A percentile compares a stretch with the other conserved stretches of the same genome.
Evolutionary conservation across 2,888 invertebrate species (phyloP).

Genomic region (Tillus elongatus): DNA sequence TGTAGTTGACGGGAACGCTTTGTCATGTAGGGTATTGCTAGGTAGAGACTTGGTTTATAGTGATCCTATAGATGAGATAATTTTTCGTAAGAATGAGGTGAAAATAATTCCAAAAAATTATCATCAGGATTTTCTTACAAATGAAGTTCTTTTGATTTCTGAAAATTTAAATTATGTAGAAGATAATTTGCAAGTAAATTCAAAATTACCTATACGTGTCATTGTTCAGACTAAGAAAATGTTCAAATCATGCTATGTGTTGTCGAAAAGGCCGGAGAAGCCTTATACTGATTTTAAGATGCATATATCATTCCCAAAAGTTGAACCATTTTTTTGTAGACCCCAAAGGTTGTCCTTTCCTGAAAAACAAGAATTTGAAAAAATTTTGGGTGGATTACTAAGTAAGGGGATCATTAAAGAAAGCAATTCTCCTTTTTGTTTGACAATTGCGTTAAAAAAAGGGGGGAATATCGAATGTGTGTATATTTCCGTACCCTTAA

Average conservation of each 20-base stretch:
- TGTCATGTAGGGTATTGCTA: too few species aligned
- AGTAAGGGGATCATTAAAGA: constrained; percentile 23
- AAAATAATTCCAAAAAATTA: too few species aligned
- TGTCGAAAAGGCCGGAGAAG: neutral
- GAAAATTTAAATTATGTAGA: too few species aligned
- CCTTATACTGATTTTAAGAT: constrained; percentile 9
- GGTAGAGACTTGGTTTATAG: too few species aligned
- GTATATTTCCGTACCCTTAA: constrained; percentile 27
- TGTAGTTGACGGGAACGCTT: too few species aligned
- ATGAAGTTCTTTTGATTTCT: too few species aligned
- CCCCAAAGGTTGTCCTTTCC: constrained; percentile 19
- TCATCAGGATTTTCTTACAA: too few species aligned
- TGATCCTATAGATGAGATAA: too few species aligned
- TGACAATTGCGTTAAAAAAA: constrained; percentile 24
- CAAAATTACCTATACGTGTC: too few species aligned
- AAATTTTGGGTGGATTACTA: constrained; percentile 19
- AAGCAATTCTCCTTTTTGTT: constrained; percentile 26
- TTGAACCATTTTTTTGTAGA: constrained; percentile 13
- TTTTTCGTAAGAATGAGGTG: too few species aligned
- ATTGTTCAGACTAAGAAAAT: too few species aligned
- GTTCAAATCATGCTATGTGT: constrained; percentile 7
- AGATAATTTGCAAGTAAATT: too few species aligned
- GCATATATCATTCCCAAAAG: constrained; percentile 8
- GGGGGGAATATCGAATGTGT: constrained; percentile 23
- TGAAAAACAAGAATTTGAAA: constrained; percentile 15